Evolutionary conservation across 2,797 vertebrate species (phyloP).

Genomic region (Kryptolebias ocellatus): DNA sequence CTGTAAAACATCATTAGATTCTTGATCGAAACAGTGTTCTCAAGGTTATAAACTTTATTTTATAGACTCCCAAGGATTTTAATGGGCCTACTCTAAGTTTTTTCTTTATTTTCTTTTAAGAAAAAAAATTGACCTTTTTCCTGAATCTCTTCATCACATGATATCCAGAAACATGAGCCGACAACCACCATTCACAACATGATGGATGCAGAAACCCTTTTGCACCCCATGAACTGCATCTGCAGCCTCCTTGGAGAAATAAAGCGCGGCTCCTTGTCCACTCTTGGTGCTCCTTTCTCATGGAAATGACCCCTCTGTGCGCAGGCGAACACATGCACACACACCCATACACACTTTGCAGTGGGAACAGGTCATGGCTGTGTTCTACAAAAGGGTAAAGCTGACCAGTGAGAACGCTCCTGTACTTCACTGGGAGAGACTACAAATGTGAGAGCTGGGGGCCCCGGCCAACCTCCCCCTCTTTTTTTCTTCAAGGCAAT

Average conservation of each 20-base stretch:
- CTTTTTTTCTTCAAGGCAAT: conserved; percentile 67
- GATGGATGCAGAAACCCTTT: conserved; percentile 70
- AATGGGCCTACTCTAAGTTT: conserved; percentile 25
- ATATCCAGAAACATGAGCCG: conserved; percentile 47
- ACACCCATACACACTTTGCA: conserved; percentile 35
- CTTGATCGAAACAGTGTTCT: conserved; percentile 20
- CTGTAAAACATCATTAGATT: conserved; percentile 9
- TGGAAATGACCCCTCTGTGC: conserved; percentile 70
- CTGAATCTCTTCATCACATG: conserved; percentile 61
- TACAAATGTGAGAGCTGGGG: conserved; percentile 75
- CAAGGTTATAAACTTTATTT: conserved; percentile 26
- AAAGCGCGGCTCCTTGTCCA: conserved; percentile 67
- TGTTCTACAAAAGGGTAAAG: conserved; percentile 64
- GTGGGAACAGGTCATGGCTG: conserved; percentile 78
- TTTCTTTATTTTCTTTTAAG: background rate
- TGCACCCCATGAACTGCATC: conserved; percentile 49
- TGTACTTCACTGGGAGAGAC: conserved; percentile 66
- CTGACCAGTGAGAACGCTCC: conserved; percentile 74
- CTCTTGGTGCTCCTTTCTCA: conserved; percentile 75
- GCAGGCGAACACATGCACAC: conserved; percentile 33
- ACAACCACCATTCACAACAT: conserved; percentile 63
- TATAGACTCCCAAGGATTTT: conserved; percentile 23
- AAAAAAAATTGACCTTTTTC: conserved; percentile 58
- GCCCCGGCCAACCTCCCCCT: conserved; percentile 55
- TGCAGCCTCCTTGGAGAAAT: conserved; percentile 55